Evolutionary conservation across 1,140 invertebrate genomes (phyloP).

Genomic region (Nasonia giraulti): DNA sequence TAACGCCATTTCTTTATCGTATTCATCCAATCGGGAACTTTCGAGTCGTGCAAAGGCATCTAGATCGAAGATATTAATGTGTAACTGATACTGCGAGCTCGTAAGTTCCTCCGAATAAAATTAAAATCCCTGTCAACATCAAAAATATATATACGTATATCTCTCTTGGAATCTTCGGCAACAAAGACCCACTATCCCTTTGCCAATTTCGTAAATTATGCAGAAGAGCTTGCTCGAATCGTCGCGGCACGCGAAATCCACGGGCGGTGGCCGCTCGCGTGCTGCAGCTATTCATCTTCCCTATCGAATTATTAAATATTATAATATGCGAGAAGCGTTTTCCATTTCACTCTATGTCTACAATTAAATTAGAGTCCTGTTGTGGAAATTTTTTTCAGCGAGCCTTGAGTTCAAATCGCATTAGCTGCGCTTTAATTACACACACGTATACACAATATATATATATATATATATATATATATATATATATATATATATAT

Average conservation of each 20-base stretch:
- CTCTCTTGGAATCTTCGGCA: not conserved
- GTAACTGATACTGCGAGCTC: not conserved
- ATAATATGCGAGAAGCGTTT: not conserved
- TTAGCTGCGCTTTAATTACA: too few species aligned
- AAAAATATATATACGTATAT: not conserved
- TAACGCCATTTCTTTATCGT: too few species aligned
- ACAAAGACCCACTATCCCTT: not conserved
- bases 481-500: too few species aligned
- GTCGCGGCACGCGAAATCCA: constrained; percentile 6
- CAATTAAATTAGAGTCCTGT: constrained; percentile 31
- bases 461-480: too few species aligned
- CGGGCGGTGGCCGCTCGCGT: not conserved
- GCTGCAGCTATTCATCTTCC: constrained; percentile 17
- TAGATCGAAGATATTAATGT: not conserved
- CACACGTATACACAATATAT: too few species aligned
- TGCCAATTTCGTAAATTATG: not conserved
- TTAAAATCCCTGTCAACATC: too few species aligned
- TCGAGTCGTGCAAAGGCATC: too few species aligned
- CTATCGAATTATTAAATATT: not conserved
- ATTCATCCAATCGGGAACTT: too few species aligned
- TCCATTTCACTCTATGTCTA: constrained; percentile 13
- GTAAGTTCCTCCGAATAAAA: constrained; percentile 1
- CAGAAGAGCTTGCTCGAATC: not conserved
- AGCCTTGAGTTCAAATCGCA: not conserved
- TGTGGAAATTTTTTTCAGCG: not conserved